phyloP scores from a whole-genome alignment of 2,113 vertebrate genomes.

The Oenanthe melanoleuca region DNA sequence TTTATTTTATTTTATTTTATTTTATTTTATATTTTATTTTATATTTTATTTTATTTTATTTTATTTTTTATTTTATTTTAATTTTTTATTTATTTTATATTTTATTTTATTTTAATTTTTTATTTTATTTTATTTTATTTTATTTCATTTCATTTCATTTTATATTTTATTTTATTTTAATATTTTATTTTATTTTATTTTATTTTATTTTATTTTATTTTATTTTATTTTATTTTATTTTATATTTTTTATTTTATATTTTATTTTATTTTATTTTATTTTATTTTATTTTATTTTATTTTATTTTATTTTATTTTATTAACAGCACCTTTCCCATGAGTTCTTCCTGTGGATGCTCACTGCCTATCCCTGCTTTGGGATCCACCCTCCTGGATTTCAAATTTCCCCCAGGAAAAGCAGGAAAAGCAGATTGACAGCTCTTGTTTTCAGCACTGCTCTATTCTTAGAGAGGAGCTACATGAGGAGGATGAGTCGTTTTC shows the following conservation, averaged over 20 bases:
- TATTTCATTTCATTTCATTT: too few relatives aligned
- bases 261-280: background rate
- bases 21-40: too few relatives aligned
- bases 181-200: background rate
- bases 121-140: background rate
- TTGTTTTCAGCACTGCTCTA: slow-evolving; percentile 25
- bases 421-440: slow-evolving; percentile 20
- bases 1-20: background rate
- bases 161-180: too few relatives aligned
- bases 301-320: background rate
- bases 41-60: background rate
- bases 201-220: background rate
- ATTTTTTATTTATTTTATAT: too few relatives aligned
- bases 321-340: background rate
- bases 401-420: background rate
- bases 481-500: background rate
- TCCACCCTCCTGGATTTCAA: background rate
- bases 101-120: background rate
- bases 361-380: background rate
- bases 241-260: too few relatives aligned
- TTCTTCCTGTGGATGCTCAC: background rate
- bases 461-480: slow-evolving; percentile 42
- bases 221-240: background rate
- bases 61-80: too few relatives aligned
- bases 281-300: too few relatives aligned